Base-by-base conservation (phyloP, 1,140 invertebrate genomes). In the Drosophila arizonae region DNA sequence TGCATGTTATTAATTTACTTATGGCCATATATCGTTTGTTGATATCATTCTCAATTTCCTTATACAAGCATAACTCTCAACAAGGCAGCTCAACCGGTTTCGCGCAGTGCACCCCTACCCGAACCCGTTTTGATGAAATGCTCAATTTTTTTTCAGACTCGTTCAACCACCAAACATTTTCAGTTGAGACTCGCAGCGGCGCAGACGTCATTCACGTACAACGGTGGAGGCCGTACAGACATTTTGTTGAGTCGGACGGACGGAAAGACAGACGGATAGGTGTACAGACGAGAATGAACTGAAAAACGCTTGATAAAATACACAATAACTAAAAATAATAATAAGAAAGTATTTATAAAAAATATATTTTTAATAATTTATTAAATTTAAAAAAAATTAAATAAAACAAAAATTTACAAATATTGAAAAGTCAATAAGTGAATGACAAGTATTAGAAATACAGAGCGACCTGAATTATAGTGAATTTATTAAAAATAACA, bases 121-220 rank as follows among this genome's bases (percentile, higher is more conserved):
- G 28, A 73, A 73, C 71, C 71, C 43, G 71, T 61, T 78, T 72
- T 73, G 81, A 85, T 85, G 62, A 79, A 77, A 73, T 84, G 76
- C 54, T 73, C 48, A 73, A 70, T 77, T 80, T 80, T 81, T 81
- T 81, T 79, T 77, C 62, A 41, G 74, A 64, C 69, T 70, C 54
- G 67, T 76, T 85, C 81, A 85, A 85, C 81, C 81, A 85, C 81
- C 81, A 58, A 79, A 71, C 85, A 89, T 72, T 89, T 79, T 58
- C 76, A 74, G 74, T 84, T 78, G 57, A 48, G 50, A 80, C 72
- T 86, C 71, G 57, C 68, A 70, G 70, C 70, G 55, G 81, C 76
- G 75, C 86, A 86, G 81, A 86, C 86, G 86, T 87, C 76, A 36
- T 46, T 4, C 13, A 52, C 64, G n/a, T 41, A 13, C 50, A 15